Evolutionary conservation across 2,888 invertebrate genomes (phyloP).

Genomic region (Melipona beecheii): DNA sequence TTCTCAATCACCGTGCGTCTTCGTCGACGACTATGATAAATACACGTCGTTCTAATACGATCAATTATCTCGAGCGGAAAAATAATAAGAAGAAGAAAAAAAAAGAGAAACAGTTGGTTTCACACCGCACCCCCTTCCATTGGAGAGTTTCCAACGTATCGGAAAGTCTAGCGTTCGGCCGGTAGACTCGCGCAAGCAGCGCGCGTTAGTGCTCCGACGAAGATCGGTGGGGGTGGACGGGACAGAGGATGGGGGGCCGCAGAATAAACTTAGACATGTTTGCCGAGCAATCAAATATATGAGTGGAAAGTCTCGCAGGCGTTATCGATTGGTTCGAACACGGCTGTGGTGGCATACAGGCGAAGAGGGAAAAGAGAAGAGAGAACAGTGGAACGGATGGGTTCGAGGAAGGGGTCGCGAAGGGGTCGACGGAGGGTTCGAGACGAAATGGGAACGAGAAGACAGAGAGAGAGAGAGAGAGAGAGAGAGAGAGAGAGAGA

Average conservation of each 20-base stretch:
- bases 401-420: conserved; percentile 21
- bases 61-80: conserved; percentile 48
- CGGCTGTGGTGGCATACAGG: conserved; percentile 64
- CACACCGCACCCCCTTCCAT: not conserved
- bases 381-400: conserved; percentile 50
- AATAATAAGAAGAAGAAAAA: not conserved
- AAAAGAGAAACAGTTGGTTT: conserved; percentile 7
- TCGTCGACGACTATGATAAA: not conserved
- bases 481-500: conserved; percentile 31
- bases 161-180: conserved; percentile 31
- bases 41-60: conserved; percentile 47
- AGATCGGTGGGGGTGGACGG: not conserved
- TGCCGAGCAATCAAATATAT: conserved; percentile 83
- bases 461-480: not conserved
- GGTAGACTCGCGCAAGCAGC: conserved; percentile 1
- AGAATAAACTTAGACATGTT: conserved; percentile 83
- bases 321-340: conserved; percentile 77
- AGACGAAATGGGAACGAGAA: conserved; percentile 56
- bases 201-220: conserved; percentile 44
- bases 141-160: conserved; percentile 31
- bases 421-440: conserved; percentile 56
- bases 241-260: conserved; percentile 65
- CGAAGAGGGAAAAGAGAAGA: conserved; percentile 48
- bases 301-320: conserved; percentile 82
- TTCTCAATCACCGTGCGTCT: not conserved